A percentile compares a stretch with the other conserved stretches of the same genome.
These are phyloP conservation scores for Hormaphis cornu DNA, from an alignment of 1,140 invertebrate species.

Conservation along the genomic window DNA sequence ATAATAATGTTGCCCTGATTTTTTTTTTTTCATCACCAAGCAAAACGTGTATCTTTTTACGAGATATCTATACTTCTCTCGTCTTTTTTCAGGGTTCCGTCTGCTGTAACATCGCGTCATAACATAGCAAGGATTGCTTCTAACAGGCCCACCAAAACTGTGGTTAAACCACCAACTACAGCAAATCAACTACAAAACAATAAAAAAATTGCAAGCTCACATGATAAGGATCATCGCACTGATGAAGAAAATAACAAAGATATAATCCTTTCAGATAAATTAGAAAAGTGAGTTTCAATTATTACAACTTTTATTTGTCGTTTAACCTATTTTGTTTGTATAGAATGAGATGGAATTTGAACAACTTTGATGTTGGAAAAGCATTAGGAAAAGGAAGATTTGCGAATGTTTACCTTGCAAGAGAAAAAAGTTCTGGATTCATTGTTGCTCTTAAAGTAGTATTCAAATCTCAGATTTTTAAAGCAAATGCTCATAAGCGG, in stretches of 20 bases:
- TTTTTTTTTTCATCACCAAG: no score
- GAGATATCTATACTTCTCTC: no score
- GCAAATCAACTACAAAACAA: conserved; percentile 8
- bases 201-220: not conserved
- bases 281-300: conserved; percentile 3
- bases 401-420: conserved; percentile 92
- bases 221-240: not conserved
- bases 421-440: conserved; percentile 85
- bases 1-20: no score
- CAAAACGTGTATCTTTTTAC: no score
- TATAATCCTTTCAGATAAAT: not conserved
- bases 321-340: conserved; percentile 6
- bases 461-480: conserved; percentile 84
- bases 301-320: not conserved
- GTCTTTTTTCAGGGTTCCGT: not conserved
- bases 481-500: conserved; percentile 85
- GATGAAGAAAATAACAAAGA: conserved; percentile 12
- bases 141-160: conserved; percentile 8
- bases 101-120: not conserved
- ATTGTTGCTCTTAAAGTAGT: conserved; percentile 92
- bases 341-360: conserved; percentile 64
- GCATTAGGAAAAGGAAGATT: conserved; percentile 96
- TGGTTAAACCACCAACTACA: not conserved
- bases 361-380: conserved; percentile 90
- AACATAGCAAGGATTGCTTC: not conserved